phyloP scores from a whole-genome alignment of 1,140 invertebrate genomes.

The Melanaphis sacchari region DNA sequence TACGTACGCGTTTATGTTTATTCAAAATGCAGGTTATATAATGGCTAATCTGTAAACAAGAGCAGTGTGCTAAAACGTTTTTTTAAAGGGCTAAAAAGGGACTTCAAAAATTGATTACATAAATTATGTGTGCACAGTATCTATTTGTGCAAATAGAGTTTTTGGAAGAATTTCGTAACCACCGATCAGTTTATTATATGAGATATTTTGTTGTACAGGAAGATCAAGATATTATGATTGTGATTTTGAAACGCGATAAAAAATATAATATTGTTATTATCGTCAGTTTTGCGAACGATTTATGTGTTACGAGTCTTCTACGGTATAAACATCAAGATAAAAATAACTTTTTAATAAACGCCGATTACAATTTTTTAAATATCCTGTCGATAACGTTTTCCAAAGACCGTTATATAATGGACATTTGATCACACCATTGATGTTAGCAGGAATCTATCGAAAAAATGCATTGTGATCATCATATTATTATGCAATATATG shows the following conservation, averaged over 20 bases:
- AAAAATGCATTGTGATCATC: background rate
- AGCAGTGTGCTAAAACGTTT: background rate
- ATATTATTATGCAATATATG: no score
- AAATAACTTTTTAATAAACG: conserved; percentile 1
- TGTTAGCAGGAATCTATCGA: background rate
- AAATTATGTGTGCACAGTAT: background rate
- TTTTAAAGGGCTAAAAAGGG: background rate
- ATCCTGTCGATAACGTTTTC: background rate
- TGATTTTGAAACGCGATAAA: background rate
- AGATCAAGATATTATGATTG: background rate
- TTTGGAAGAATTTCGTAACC: background rate
- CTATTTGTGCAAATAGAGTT: background rate
- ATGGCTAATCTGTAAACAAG: background rate
- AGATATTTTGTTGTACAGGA: background rate
- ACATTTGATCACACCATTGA: background rate
- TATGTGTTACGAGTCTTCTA: background rate
- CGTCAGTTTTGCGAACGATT: background rate
- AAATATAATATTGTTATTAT: background rate
- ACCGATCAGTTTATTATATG: background rate
- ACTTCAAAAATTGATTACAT: background rate
- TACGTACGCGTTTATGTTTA: background rate
- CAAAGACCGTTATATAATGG: background rate
- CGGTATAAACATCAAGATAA: background rate
- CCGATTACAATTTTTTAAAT: conserved; percentile 7
- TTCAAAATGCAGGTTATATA: background rate